Evolutionary conservation across 1,140 invertebrate genomes (phyloP), one percentile per base, ranked within the genome.

Genomic region (Laupala kohalensis): DNA sequence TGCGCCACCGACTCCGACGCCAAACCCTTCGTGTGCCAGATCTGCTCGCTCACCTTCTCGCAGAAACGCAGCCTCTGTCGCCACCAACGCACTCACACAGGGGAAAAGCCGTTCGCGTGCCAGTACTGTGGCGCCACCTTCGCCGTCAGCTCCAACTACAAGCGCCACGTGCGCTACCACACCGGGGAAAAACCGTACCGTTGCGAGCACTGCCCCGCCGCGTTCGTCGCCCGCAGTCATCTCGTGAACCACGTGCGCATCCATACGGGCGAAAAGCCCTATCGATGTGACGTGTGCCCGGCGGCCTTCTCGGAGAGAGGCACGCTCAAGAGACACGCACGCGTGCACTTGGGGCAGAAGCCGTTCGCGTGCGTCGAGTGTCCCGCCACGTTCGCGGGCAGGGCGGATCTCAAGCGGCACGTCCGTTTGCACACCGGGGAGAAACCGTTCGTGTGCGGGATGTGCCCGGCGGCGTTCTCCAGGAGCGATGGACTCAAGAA

Each of bases 161-260:
- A 92, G 73, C 91, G 94, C 75, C 94, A 96, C 79, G 83, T 94
- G 73, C 84, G 92, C 67, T 88, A 88, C 37, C 90, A 91, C 79
- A 86, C 85, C 37, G 88, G 88, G 0, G 83, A 82, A 73, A 89
- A 84, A 84, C 70, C 82, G 0, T 87, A 85, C 75, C 78, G 86
- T 6, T 88, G 87, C 79, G 83, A 88, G 83, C 75, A 83, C n/a
- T 88, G 87, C 77, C 83, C 86, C 3, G 85, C 88, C 70, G 83
- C 85, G 75, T 93, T 93, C 79, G 86, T 88, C 0, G 77, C 84
- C 6, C 83, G 84, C 69, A 84, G 85, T 69, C 85, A 86, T 76
- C 74, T 86, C 6, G 84, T 84, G 67, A 80, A 85, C 71, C 89
- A 90, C 71, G 74, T 78, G 2, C 70, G 79, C 15, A 77, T 73